Conservation (phyloP, 1,140 invertebrate species). For the Drosophila murphyi region DNA sequence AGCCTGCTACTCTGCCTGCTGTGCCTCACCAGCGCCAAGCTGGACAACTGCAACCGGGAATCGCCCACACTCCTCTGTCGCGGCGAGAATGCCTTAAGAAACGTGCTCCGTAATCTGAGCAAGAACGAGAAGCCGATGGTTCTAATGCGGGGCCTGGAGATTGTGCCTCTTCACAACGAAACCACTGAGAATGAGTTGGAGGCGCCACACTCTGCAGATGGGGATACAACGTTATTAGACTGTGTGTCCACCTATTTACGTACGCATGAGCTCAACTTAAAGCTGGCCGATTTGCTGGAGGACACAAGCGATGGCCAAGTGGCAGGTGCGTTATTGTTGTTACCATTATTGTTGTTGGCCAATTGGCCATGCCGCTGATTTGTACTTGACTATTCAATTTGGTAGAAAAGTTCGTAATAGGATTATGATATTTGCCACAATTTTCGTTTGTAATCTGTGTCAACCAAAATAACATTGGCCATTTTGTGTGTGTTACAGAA, state of each 20-base stretch:
- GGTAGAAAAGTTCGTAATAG: conserved; percentile 25
- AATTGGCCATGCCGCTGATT: neutral
- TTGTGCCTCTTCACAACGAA: conserved; percentile 64
- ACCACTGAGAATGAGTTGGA: conserved; percentile 6
- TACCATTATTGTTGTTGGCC: too few relatives aligned
- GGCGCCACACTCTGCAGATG: conserved; percentile 4
- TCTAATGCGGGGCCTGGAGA: conserved; percentile 75
- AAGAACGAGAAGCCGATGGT: conserved; percentile 71
- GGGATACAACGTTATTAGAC: conserved; percentile 79
- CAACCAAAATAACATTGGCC: neutral
- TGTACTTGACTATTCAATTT: conserved; percentile 10
- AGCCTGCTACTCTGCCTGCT: conserved; percentile 49
- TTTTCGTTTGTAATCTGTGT: conserved; percentile 8
- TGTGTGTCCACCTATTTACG: conserved; percentile 88
- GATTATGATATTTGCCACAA: conserved; percentile 8
- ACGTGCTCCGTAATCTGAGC: conserved; percentile 70
- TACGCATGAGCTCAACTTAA: conserved; percentile 89
- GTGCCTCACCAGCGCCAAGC: conserved; percentile 51
- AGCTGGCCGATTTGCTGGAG: conserved; percentile 87
- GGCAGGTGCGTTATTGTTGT: conserved; percentile 37
- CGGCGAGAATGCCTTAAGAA: conserved; percentile 69
- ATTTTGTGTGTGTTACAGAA: neutral
- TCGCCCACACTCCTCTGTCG: conserved; percentile 66
- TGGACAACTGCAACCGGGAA: conserved; percentile 59
- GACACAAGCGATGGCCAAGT: conserved; percentile 42